Base-by-base conservation (phyloP, 2,797 vertebrate species). In the Neosilurus mollespiculum region DNA sequence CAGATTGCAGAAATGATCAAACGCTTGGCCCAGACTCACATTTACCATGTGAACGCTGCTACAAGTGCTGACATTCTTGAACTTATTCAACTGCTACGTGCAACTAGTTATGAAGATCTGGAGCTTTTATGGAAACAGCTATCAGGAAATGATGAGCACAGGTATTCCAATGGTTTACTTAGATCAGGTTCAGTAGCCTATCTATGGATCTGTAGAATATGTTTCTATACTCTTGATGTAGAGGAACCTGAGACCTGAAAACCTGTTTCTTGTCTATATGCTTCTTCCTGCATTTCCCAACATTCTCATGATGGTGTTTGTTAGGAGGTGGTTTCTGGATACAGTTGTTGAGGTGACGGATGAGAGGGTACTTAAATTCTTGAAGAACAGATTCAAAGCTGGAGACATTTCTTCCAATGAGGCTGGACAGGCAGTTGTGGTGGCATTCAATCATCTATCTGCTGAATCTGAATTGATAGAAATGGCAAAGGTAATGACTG, bases 281-380 rank as follows among this genome's bases (percentile, higher is more conserved):
- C 43, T 64, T 49, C n/a, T 34, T 20, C 49, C 58, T 18, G 3
- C 24, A 15, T 62, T 49, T 62, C 22, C 58, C 62, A 59, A 78
- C 37, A 4, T 64, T 84, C 0, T 69, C 26, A 82, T 84, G 6
- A 51, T 76, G 14, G 26, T 79, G 20, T 22, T 85, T 12, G 8
- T 71, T 26, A 97, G 96, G 89, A 87, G 90, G 0, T 96, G 95
- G 95, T 92, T 98, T 78, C 90, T 96, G 90, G 93, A 95, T 85
- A 88, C 89, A 30, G 64, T 95, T 82, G 91, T 92, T 81, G 93
- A 93, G 0, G 72, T 93, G 22, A 93, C 88, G 2, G 96, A 96
- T 16, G 18, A 86, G 26, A 93, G 94, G 72, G 82, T 93, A 2
- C 86, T 98, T 10, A 94, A 92, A 61, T 95, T 97, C 88, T 69